Evolutionary conservation across 1,140 invertebrate species (phyloP), one percentile per base, ranked within the genome.

Genomic region (Drosophila kurseongensis): DNA sequence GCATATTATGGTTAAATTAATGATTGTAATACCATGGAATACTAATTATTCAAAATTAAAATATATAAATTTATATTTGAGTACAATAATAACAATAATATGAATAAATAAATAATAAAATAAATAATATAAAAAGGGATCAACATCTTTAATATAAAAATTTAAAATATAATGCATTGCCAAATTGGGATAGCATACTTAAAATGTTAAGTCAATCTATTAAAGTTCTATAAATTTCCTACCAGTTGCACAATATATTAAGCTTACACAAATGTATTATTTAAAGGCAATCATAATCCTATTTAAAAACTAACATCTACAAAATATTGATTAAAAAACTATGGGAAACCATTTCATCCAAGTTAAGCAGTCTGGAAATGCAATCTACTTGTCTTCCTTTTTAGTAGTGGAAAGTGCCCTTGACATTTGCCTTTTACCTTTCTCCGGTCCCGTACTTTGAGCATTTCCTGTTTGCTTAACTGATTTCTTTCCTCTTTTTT

Each of bases 401-500:
- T 36, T 35, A 35, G 18, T 44, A 38, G 36, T 45, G 60, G 56
- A 82, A 75, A 82, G 75, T 79, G 78, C 83, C 83, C 83, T 86
- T 86, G 82, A 88, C 79, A 86, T 69, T 72, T 81, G 73, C 54
- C 71, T 76, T 69, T 57, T 80, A 61, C 58, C 76, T 54, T 78
- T 74, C 60, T 63, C 55, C 27, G 51, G 29, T 58, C 45, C 51
- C 48, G 32, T 65, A 48, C 66, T 57, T 32, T 10, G 60, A 63
- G 61, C 47, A 23, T 48, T 86, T 86, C 82, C 82, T 86, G 82
- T 86, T 86, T 61, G 58, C 41, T 68, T 79, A 83, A 83, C 83
- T 86, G 82, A 86, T 86, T 86, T 86, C 83, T 75, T 77, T 85
- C 65, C 63, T 75, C 75, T 78, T 71, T 78, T 78, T 78, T 51